Evolutionary conservation across 2,797 vertebrate species (phyloP), one percentile per base, ranked within the genome.

Genomic region (Chloroceryle amazona): DNA sequence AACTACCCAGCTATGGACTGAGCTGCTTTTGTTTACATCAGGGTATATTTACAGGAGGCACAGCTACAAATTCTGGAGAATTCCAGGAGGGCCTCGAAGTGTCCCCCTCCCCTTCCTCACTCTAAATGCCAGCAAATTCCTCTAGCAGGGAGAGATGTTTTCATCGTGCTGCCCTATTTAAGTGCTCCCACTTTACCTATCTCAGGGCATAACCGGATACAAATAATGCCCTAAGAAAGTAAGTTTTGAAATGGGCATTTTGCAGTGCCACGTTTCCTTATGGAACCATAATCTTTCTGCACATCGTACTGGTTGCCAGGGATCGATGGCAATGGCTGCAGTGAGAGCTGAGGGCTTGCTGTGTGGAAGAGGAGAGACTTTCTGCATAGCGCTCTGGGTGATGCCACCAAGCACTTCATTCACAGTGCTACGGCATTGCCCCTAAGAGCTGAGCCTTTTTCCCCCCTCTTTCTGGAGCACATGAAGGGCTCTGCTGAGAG

Each of bases 401-500:
- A 73, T 90, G 73, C 61, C 78, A 71, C 4, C 0, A 60, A 67
- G 55, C 54, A 39, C 83, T 86, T 90, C 31, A 86, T 75, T 89
- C 79, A 42, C 4, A 60, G 39, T 16, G 65, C 60, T 86, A 90
- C 81, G 76, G 55, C 86, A 42, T 18, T 89, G 92, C 80, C 75
- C 15, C 7, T 42, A 84, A 80, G 54, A 84, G 47, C 65, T 72
- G 58, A 85, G 52, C 60, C 66, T 93, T 94, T 81, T 58, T 37
- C 51, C 81, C 22, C 23, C 5, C 26, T 83, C 49, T 76, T 90
- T 94, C 95, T 93, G 80, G 81, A 96, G 78, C 81, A 87, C 86
- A 49, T 35, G 67, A 94, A 95, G 79, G 79, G 57, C 95, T 91
- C 88, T 87, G 52, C 83, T 96, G 90, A 66, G 25, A 94, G 66